Evolutionary conservation across 2,888 invertebrate species (phyloP).

Genomic region (Mythimna pallens): DNA sequence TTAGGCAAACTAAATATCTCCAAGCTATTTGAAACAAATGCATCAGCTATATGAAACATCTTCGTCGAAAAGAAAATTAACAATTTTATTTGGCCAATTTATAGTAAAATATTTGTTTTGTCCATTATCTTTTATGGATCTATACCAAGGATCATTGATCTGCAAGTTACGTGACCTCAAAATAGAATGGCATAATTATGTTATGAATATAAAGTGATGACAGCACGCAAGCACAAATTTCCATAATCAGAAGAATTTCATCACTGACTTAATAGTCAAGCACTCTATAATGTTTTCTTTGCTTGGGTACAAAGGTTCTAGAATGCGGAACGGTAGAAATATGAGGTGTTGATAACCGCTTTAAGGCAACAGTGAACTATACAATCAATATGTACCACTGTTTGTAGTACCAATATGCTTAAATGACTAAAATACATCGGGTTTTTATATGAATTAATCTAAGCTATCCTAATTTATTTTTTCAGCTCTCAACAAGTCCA

Average conservation of each 20-base stretch:
- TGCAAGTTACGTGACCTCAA: slow-evolving; percentile 44
- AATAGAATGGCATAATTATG: slow-evolving; percentile 17
- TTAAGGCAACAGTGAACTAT: slow-evolving; percentile 16
- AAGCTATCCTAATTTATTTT: no score
- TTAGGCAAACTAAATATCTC: no score
- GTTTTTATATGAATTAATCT: slow-evolving; percentile 10
- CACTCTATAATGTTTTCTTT: slow-evolving; percentile 11
- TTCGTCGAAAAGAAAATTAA: slow-evolving; percentile 17
- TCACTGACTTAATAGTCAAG: slow-evolving; percentile 1
- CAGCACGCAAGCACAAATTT: slow-evolving; percentile 6
- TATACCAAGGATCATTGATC: slow-evolving; percentile 25
- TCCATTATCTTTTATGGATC: slow-evolving; percentile 29
- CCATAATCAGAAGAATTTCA: slow-evolving; percentile 26
- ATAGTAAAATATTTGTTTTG: slow-evolving; percentile 7
- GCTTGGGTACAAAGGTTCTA: slow-evolving; percentile 12
- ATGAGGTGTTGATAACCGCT: slow-evolving; percentile 36
- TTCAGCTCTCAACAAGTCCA: no score
- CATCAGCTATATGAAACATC: slow-evolving; percentile 7
- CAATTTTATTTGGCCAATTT: slow-evolving; percentile 32
- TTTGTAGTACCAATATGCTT: neutral
- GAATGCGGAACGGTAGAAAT: slow-evolving; percentile 44
- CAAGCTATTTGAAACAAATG: no score
- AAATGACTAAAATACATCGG: slow-evolving; percentile 21
- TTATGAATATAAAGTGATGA: slow-evolving; percentile 33
- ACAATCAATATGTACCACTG: slow-evolving; percentile 8